Evolutionary conservation across 2,113 vertebrate species (phyloP).

Genomic region (Stigmatopora nigra): DNA sequence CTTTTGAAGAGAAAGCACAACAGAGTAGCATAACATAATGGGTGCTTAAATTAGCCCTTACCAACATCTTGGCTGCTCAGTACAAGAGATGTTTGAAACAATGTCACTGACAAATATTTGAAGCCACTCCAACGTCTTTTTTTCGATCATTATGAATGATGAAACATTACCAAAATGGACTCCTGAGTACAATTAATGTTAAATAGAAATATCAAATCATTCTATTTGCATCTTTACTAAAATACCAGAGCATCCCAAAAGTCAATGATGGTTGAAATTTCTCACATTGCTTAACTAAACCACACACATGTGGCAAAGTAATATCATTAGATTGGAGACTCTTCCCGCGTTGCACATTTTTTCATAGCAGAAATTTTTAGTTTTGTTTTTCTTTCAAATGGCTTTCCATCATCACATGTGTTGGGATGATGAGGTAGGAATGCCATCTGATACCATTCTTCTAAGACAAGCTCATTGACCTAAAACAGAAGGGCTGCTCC

Average conservation of each 20-base stretch:
- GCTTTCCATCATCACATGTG: slow-evolving; percentile 36
- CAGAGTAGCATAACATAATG: slow-evolving; percentile 48
- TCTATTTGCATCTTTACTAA: background rate
- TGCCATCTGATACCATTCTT: slow-evolving; percentile 47
- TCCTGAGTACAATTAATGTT: background rate
- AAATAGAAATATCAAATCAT: background rate
- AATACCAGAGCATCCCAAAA: background rate
- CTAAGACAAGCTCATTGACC: slow-evolving; percentile 50
- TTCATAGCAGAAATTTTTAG: slow-evolving; percentile 5
- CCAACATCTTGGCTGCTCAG: slow-evolving; percentile 20
- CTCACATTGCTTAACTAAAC: background rate
- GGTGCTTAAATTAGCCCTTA: slow-evolving; percentile 47
- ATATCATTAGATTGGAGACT: background rate
- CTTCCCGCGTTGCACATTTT: background rate
- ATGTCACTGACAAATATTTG: slow-evolving; percentile 25
- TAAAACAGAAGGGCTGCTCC: slow-evolving; percentile 46
- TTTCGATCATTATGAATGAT: background rate
- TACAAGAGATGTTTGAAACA: slow-evolving; percentile 31
- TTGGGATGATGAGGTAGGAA: slow-evolving; percentile 30
- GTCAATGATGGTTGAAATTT: background rate
- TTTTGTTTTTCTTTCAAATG: slow-evolving; percentile 6
- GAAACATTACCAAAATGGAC: background rate
- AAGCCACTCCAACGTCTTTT: background rate
- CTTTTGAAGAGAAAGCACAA: slow-evolving; percentile 40
- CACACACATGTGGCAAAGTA: background rate